phyloP scores from a whole-genome alignment of 2,797 vertebrate species.

The Malurus splendens region DNA sequence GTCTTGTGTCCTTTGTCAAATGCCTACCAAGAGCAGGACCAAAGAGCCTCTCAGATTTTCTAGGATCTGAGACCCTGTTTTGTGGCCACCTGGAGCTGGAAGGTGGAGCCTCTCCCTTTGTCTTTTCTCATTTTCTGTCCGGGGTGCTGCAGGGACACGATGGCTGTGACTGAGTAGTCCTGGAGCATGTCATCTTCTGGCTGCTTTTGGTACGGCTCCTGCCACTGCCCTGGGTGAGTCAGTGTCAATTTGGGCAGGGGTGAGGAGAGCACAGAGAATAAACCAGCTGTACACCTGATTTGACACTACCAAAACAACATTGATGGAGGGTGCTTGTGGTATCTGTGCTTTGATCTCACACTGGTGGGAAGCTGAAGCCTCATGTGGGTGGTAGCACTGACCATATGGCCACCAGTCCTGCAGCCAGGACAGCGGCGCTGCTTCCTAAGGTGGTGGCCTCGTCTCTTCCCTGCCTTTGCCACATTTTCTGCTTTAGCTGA shows the following conservation, averaged over 20 bases:
- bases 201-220: neutral
- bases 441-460: neutral
- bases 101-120: neutral
- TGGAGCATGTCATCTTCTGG: neutral
- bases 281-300: neutral
- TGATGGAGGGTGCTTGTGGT: neutral
- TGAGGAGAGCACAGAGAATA: neutral
- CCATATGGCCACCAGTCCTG: neutral
- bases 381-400: rapidly evolving
- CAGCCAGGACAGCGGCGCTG: neutral
- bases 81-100: neutral
- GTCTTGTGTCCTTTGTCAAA: neutral
- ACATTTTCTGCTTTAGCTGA: neutral
- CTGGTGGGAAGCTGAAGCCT: neutral
- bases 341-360: neutral
- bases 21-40: neutral
- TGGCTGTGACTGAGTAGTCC: neutral
- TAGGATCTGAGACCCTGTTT: no score
- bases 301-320: neutral
- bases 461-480: neutral
- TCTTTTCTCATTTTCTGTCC: neutral
- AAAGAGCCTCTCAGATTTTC: neutral
- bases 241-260: neutral
- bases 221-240: neutral
- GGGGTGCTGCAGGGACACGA: neutral